Evolutionary conservation across 92 coral and sea anemone species (phyloP).

Genomic region (Chrysogorgia sp.): DNA sequence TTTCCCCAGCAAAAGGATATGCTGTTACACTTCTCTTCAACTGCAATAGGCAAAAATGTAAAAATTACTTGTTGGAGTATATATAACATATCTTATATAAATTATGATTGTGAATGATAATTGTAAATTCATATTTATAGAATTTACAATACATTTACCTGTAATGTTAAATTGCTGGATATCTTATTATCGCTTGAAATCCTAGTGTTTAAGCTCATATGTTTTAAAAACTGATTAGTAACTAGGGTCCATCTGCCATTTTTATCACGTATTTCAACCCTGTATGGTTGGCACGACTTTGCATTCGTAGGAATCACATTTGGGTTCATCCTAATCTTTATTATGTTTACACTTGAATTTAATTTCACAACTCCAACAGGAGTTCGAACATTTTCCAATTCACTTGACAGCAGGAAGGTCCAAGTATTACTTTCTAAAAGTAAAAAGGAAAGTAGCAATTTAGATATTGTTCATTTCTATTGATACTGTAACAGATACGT

Average conservation of each 20-base stretch:
- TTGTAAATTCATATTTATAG: no score
- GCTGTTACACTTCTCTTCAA: background rate
- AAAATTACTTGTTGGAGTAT: no score
- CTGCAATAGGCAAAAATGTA: background rate
- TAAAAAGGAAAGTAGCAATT: background rate
- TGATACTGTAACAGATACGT: no score
- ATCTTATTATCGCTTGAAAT: no score
- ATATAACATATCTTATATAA: no score
- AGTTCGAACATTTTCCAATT: background rate
- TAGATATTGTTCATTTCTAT: no score
- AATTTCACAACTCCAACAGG: background rate
- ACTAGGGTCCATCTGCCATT: background rate
- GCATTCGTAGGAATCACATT: background rate
- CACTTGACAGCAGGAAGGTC: background rate
- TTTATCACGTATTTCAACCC: background rate
- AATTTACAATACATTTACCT: no score
- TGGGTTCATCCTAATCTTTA: background rate
- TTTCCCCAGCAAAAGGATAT: conserved; percentile 5
- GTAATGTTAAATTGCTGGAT: no score
- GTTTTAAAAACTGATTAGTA: background rate
- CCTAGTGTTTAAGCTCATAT: no score
- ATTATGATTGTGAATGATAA: no score
- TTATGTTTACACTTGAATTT: background rate
- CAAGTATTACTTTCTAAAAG: background rate
- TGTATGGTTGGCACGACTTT: background rate